Base-by-base conservation (phyloP, 2,888 invertebrate species). In the Gisinianus flammeolus region DNA sequence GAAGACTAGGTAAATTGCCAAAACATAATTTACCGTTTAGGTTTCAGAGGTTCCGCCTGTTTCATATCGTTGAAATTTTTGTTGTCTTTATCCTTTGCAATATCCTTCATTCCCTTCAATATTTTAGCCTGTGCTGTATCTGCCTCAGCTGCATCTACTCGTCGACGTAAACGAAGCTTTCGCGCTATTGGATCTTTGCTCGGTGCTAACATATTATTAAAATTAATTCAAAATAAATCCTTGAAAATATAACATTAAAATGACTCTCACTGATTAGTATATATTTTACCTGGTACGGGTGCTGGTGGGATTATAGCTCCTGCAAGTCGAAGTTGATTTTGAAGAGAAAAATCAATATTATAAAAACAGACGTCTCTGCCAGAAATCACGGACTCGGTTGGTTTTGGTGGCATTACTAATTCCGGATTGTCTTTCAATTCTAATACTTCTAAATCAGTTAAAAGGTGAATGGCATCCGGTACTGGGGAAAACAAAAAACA, bases 301-400 rank as follows among this genome's bases (percentile, higher is more conserved):
- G 90, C 89, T 0, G 93, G 92, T 1, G 94, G 93, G 10, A 94
- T 92, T 79, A 92, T 92, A 0, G 97, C 97, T 0, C 97, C 97
- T 26, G 97, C 97, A 82, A 96, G 88, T 82, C 95, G 90, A 76
- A 99, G 88, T 87, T 99, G 99, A 85, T 96, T 94, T 89, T 96
- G 96, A 81, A 99, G 89, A 0, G 98, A 97, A 89, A 99, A 99
- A 89, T 99, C 99, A 78, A 99, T 97, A 86, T 99, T 99, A 87
- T 99, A 99, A 88, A 94, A 99, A 78, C 89, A 88, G 56, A 88
- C 85, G 86, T 95, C 94, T 70, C 95, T 88, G 0, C 95, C 95
- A 58, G 94, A 90, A 1, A 94, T 93, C 33, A 91, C 89, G 87
- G 95, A 93, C 81, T 90, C 90, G 22, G 91, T 92, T 0, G 98